Evolutionary conservation across 2,113 vertebrate genomes (phyloP).

Genomic region (Entelurus aequoreus): DNA sequence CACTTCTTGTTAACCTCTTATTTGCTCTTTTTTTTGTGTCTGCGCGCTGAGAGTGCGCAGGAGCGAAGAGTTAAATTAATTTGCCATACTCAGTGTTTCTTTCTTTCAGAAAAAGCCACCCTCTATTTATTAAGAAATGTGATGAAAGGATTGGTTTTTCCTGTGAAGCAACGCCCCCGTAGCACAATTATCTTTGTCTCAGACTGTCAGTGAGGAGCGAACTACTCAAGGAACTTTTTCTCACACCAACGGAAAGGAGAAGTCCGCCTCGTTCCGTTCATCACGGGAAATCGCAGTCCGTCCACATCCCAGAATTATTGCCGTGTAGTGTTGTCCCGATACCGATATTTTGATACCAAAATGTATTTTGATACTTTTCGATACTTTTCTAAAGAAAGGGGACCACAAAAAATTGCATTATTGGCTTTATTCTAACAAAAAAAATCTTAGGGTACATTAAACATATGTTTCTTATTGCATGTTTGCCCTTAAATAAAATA

Average conservation of each 20-base stretch:
- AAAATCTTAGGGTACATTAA: no score
- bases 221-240: constrained; percentile 37
- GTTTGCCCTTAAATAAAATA: no score
- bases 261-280: constrained; percentile 24
- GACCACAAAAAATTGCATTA: no score
- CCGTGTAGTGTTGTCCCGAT: no score
- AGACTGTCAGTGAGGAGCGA: constrained; percentile 45
- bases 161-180: constrained; percentile 48
- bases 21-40: constrained; percentile 85
- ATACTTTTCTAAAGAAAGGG: no score
- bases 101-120: constrained; percentile 40
- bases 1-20: constrained; percentile 97
- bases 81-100: constrained; percentile 45
- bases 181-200: constrained; percentile 53
- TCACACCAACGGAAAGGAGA: constrained; percentile 11
- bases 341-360: no score
- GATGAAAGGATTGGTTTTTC: constrained; percentile 63
- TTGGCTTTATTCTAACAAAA: no score
- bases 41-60: constrained; percentile 85
- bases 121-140: constrained; percentile 61
- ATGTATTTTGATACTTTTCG: no score
- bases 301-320: constrained; percentile 25
- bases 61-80: constrained; percentile 79
- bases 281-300: constrained; percentile 30
- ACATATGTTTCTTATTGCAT: no score